phyloP scores from a whole-genome alignment of 2,797 vertebrate species.

The Heteromormyrus szaboi region DNA sequence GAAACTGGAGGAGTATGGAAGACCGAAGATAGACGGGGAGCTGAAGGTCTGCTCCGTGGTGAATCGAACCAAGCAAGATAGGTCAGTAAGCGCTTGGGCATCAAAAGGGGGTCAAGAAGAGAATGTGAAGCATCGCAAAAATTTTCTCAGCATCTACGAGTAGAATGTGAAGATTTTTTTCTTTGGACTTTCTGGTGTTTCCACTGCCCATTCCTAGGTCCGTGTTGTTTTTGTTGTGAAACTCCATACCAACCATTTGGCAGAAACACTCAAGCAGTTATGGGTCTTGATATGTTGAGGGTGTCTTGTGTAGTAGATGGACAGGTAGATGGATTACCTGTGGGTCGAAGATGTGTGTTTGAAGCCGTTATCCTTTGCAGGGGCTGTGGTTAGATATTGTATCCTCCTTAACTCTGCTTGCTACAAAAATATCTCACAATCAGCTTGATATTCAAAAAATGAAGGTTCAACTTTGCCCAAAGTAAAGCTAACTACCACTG shows the following conservation, averaged over 20 bases:
- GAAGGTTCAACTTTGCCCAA: neutral
- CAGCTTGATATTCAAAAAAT: neutral
- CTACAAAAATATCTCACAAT: neutral
- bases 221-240: neutral
- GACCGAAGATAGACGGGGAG: constrained; percentile 95
- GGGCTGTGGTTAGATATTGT: neutral
- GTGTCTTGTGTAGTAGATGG: neutral
- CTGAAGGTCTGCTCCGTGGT: constrained; percentile 90
- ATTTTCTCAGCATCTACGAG: neutral
- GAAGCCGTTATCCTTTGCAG: neutral
- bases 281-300: neutral
- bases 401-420: neutral
- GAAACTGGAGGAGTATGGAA: constrained; percentile 87
- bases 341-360: neutral
- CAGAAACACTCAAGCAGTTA: neutral
- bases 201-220: neutral
- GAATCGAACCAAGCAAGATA: constrained; percentile 93
- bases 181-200: neutral
- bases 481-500: neutral
- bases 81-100: constrained; percentile 58
- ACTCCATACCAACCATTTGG: neutral
- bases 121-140: neutral
- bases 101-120: neutral
- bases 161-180: neutral
- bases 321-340: neutral